Evolutionary conservation across 2,888 invertebrate genomes (phyloP).

Genomic region (Yponomeuta cagnagella): DNA sequence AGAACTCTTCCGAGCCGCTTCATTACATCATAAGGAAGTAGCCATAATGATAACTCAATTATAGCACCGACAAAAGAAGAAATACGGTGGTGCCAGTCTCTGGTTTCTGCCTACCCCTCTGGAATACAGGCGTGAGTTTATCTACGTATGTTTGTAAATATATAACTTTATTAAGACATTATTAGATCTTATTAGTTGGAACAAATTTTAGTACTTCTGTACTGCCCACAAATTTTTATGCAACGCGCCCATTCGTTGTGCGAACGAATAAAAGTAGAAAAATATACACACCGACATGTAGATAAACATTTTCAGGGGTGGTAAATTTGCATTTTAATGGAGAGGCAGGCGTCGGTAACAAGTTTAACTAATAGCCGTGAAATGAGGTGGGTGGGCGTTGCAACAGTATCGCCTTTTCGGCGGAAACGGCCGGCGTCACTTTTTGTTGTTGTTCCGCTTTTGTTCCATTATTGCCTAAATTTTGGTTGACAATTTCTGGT

Average conservation of each 20-base stretch:
- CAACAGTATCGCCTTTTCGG: slow-evolving; percentile 7
- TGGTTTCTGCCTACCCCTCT: too few species aligned
- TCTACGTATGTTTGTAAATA: too few species aligned
- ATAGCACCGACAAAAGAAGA: too few species aligned
- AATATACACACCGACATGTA: slow-evolving; percentile 34
- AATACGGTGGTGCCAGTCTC: too few species aligned
- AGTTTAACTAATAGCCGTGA: slow-evolving; percentile 35
- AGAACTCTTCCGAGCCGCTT: too few species aligned
- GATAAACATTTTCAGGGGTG: slow-evolving; percentile 64
- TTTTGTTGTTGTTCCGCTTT: slow-evolving; percentile 5
- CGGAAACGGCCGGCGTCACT: not conserved
- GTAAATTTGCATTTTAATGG: slow-evolving; percentile 75
- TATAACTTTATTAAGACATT: too few species aligned
- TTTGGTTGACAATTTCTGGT: too few species aligned
- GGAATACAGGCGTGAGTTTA: too few species aligned
- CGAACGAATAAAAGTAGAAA: slow-evolving; percentile 40
- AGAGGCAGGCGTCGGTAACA: slow-evolving; percentile 69
- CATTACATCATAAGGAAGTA: too few species aligned
- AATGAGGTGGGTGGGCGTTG: slow-evolving; percentile 28
- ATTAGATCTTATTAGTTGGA: too few species aligned
- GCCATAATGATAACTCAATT: too few species aligned
- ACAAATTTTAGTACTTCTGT: not conserved
- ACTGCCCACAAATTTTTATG: not conserved
- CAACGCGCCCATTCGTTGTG: not conserved
- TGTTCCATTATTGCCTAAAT: not conserved